These are phyloP conservation scores for Neolamprologus hecqui DNA, from an alignment of 2,113 vertebrate genomes.

Conservation along the genomic window DNA sequence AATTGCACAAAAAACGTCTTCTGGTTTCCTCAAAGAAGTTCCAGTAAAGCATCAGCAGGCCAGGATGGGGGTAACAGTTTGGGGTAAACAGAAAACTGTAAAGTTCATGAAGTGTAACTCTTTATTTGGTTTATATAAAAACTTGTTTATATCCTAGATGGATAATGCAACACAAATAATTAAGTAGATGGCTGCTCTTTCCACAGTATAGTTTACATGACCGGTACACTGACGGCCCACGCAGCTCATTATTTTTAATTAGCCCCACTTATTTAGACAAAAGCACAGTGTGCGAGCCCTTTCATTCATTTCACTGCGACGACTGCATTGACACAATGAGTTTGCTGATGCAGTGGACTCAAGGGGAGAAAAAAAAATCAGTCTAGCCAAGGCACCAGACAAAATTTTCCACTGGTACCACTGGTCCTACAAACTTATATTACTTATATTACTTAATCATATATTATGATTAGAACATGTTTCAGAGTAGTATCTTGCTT, in stretches of 20 bases:
- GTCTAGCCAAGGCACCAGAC: background rate
- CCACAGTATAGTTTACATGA: conserved; percentile 1
- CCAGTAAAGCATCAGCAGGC: background rate
- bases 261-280: background rate
- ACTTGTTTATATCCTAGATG: background rate
- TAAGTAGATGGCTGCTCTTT: background rate
- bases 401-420: background rate
- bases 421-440: background rate
- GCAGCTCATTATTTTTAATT: conserved; percentile 27
- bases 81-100: background rate
- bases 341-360: background rate
- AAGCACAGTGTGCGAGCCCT: background rate
- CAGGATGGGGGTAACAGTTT: background rate
- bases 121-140: background rate
- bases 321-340: background rate
- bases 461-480: background rate
- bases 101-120: background rate
- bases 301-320: background rate
- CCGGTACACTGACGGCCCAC: background rate
- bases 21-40: background rate
- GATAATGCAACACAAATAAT: background rate
- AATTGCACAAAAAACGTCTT: background rate
- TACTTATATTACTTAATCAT: background rate
- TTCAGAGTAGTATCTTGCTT: background rate
- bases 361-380: rapidly evolving